Evolutionary conservation across 2,888 invertebrate species (phyloP), one percentile per base, ranked within the genome.

Genomic region (Capitulum mitella): DNA sequence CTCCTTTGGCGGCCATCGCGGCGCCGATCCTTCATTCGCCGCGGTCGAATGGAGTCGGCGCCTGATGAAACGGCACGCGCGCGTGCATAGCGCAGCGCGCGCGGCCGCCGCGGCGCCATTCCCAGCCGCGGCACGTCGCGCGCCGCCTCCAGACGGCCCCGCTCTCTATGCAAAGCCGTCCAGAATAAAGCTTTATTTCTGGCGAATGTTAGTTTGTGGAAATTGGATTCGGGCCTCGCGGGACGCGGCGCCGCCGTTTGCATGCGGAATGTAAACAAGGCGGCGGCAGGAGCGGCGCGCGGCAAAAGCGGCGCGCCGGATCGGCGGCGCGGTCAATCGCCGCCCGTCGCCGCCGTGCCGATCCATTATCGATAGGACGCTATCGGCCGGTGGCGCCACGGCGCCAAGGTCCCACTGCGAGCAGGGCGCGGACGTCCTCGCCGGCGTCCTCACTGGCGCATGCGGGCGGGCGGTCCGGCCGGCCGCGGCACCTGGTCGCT

Each of bases 191-290:
- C 70, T 70, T 70, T 70, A 70, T 70, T 70, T 70, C 70, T 70
- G 70, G 70, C 70, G 70, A 37, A 37, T 70, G 70, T 70, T 70
- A 70, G 70, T 70, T 70, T 70, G 70, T 70, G 70, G 70, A 70
- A 70, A 70, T 70, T 70, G 70, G 70, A 70, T 70, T 37, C 70
- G 29, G 70, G 37, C 37, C 70, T 70, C 70, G 70, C 70, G 70
- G 70, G 37, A 37, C 29, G 37, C 26, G 37, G 37, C 37, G 22
- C 32, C 70, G 34, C 37, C 70, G 70, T 70, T 70, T 70, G 70
- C 70, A 70, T 70, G 34, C 16, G 34, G 70, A 70, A 70, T 70
- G 70, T 70, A 70, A 70, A 70, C 70, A 70, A 37, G 70, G 70
- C 34, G 70, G 43, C 43, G 43, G 43, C 43, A 5, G 43, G 37